These are phyloP conservation scores for Ctena decussata DNA, from an alignment of 2,888 invertebrate genomes.

Conservation along the genomic window DNA sequence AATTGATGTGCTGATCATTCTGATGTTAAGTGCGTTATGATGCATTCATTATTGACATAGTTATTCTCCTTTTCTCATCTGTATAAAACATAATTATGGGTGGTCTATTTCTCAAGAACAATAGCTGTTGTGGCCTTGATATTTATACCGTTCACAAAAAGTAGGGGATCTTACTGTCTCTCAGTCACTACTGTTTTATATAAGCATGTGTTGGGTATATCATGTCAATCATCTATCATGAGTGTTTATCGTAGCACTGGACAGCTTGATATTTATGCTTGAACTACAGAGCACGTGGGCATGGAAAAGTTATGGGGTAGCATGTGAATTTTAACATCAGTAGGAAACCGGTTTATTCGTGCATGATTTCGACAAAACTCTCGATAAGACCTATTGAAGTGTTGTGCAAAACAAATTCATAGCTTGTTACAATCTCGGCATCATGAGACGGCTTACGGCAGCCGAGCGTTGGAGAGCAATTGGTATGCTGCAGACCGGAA, in stretches of 20 bases:
- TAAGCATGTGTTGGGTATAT: not conserved
- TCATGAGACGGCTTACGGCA: not conserved
- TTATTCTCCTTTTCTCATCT: too few relatives aligned
- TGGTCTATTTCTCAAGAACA: too few relatives aligned
- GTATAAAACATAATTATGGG: too few relatives aligned
- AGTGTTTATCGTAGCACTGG: not conserved
- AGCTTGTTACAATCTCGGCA: not conserved
- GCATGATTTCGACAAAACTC: not conserved
- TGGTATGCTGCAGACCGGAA: not conserved
- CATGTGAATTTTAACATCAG: not conserved
- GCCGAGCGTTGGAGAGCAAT: not conserved
- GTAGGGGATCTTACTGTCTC: not conserved
- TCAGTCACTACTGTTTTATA: not conserved
- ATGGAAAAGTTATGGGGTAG: not conserved
- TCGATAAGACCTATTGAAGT: not conserved
- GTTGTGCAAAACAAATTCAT: not conserved
- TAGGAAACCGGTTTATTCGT: not conserved
- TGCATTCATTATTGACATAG: too few relatives aligned
- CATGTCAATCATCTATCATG: not conserved
- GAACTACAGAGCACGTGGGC: not conserved
- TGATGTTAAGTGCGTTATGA: too few relatives aligned
- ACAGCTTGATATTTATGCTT: not conserved
- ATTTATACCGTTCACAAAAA: not conserved
- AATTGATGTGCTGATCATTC: too few relatives aligned
- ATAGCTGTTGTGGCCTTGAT: too few relatives aligned